phyloP scores from a whole-genome alignment of 2,113 vertebrate species.

The Lepus timidus region DNA sequence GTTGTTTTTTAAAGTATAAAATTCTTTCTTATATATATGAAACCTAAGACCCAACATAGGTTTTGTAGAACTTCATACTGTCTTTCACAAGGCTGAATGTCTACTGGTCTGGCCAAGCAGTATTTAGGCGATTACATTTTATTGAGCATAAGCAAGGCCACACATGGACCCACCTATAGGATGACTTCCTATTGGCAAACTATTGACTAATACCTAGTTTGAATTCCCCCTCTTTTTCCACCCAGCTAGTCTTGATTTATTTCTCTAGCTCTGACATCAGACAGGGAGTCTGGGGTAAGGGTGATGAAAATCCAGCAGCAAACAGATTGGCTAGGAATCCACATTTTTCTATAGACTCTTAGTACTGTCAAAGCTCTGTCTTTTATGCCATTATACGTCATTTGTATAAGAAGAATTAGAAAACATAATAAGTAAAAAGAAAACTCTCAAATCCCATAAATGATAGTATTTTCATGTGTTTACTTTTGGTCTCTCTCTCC shows the following conservation, averaged over 20 bases:
- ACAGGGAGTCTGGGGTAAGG: background rate
- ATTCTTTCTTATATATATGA: background rate
- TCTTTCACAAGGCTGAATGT: background rate
- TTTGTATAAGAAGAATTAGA: constrained; percentile 16
- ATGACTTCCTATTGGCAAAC: background rate
- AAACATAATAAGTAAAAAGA: constrained; percentile 1
- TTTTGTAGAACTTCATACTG: background rate
- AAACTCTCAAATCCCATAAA: background rate
- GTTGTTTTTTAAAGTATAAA: constrained; percentile 34
- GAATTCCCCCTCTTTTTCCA: background rate
- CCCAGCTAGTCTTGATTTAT: background rate
- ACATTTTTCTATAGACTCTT: background rate
- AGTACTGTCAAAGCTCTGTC: constrained; percentile 24
- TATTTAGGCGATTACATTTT: background rate
- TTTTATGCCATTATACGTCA: constrained; percentile 17
- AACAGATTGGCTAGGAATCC: constrained; percentile 37
- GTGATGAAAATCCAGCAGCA: background rate
- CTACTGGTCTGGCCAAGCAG: background rate
- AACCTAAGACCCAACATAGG: background rate
- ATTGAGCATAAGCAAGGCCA: background rate
- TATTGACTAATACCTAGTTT: background rate
- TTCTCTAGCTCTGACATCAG: background rate
- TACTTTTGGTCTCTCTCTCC: background rate
- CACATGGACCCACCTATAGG: background rate
- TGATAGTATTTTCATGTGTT: background rate